Evolutionary conservation across 2,797 vertebrate genomes (phyloP), one percentile per base, ranked within the genome.

Genomic region (Eurystomus glaucurus): DNA sequence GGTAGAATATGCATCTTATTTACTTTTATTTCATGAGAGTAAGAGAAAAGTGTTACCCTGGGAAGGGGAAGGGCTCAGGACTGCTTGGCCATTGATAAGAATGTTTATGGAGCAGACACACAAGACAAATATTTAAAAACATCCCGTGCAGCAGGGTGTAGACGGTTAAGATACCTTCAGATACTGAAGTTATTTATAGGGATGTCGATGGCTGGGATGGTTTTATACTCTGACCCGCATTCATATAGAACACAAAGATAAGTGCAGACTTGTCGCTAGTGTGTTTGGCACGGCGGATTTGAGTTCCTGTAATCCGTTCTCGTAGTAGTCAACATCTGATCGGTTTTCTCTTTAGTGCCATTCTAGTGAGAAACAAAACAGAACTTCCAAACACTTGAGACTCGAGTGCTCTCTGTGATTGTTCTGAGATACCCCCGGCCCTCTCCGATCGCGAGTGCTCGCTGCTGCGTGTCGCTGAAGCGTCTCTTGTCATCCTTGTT

Each of bases 391-490:
- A 55, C 78, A 54, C 88, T 95, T 81, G 71, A 80, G 84, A 3
- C 77, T 95, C 0, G 26, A 97, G 95, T 88, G 94, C 92, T 97
- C 58, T 62, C 81, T 90, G 72, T 68, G 54, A 79, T 96, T 95
- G 84, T 95, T 91, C 54, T 19, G 88, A 96, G 97, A 74, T 93
- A 58, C 29, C 77, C 54, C 69, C 23, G 39, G 79, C 41, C 54
- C 88, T 50, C 14, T n/a, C 60, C 23, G 2, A 80, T 64, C 90
- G 41, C 25, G 33, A 76, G 84, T 46, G 65, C 65, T 75, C 6
- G n/a, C 52, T 88, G 96, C 61, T 81, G 84, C 66, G 4, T 84
- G 71, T 91, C 74, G 77, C 94, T 33, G 88, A 41, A 85, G 85
- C 46, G 3, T 79, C 48, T 70, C 77, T 92, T 54, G 45, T 79